Conservation (phyloP, 2,888 invertebrate genomes). For the Luperina testacea region DNA sequence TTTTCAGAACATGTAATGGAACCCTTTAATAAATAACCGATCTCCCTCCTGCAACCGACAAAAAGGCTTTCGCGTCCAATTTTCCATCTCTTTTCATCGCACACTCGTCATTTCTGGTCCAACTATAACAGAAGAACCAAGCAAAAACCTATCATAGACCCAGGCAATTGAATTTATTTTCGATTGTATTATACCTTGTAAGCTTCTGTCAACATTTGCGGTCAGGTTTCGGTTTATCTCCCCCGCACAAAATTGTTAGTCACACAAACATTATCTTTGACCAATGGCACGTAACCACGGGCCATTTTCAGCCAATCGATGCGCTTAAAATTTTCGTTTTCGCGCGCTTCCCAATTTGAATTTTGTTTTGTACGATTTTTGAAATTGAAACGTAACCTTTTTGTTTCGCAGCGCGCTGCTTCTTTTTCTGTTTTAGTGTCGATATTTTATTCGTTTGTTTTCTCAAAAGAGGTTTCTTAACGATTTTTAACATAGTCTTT, state of each 20-base stretch:
- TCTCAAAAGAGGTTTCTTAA: not conserved
- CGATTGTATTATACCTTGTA: constrained; percentile 52
- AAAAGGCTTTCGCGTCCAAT: constrained; percentile 70
- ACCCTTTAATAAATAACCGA: constrained; percentile 67
- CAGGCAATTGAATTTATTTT: constrained; percentile 67
- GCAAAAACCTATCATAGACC: constrained; percentile 38
- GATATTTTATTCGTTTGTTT: constrained; percentile 27
- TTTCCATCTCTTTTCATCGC: constrained; percentile 78
- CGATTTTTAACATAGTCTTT: not conserved
- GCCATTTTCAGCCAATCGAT: constrained; percentile 86
- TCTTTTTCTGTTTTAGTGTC: constrained; percentile 26
- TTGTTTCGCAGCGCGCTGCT: constrained; percentile 43
- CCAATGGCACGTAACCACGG: constrained; percentile 86
- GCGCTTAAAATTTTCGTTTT: constrained; percentile 77
- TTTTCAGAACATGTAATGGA: constrained; percentile 59
- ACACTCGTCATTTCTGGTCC: constrained; percentile 72
- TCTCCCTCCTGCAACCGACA: constrained; percentile 73
- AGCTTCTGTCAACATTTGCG: constrained; percentile 86
- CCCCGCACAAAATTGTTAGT: constrained; percentile 86
- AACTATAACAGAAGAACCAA: constrained; percentile 63
- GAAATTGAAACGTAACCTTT: constrained; percentile 48
- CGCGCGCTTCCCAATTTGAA: constrained; percentile 77
- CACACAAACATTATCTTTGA: constrained; percentile 88
- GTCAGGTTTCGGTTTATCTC: constrained; percentile 86
- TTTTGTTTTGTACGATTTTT: constrained; percentile 74